A percentile compares a stretch with the other conserved stretches of the same genome.
These are phyloP conservation scores for Patella ulyssiponensis DNA, from an alignment of 2,888 invertebrate species.

Conservation along the genomic window DNA sequence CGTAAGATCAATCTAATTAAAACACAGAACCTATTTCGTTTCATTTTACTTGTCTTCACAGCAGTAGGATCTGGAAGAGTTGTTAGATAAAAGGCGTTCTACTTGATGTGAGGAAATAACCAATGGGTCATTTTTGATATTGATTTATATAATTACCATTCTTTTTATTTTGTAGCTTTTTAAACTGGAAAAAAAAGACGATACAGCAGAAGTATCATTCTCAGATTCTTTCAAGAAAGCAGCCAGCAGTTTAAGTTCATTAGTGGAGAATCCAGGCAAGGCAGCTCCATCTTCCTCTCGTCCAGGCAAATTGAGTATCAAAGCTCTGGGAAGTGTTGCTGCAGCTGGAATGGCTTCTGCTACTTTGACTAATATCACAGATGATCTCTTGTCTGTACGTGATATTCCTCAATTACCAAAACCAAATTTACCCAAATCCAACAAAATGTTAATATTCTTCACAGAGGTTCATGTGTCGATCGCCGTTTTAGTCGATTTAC, in stretches of 20 bases:
- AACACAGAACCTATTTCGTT: too few species aligned
- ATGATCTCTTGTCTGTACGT: conserved; percentile 56
- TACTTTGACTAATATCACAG: conserved; percentile 57
- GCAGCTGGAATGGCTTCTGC: conserved; percentile 66
- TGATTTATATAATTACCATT: not conserved
- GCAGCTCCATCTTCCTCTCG: conserved; percentile 15
- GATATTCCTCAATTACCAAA: conserved; percentile 39
- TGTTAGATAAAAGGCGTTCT: too few species aligned
- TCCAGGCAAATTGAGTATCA: conserved; percentile 44
- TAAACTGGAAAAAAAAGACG: conserved; percentile 56
- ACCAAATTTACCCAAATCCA: conserved; percentile 26
- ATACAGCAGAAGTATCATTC: conserved; percentile 61
- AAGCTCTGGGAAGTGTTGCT: conserved; percentile 60
- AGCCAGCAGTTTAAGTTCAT: conserved; percentile 48
- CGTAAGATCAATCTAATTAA: not conserved
- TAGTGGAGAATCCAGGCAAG: conserved; percentile 30
- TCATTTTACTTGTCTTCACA: too few species aligned
- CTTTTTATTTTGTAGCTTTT: conserved; percentile 56
- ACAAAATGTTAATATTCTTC: conserved; percentile 36
- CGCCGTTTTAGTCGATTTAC: conserved; percentile 64
- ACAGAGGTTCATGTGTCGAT: conserved; percentile 44
- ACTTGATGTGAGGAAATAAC: too few species aligned
- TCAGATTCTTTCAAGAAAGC: conserved; percentile 57
- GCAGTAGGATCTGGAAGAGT: too few species aligned
- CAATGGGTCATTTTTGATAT: not conserved